Evolutionary conservation across 2,797 vertebrate genomes (phyloP).

Genomic region (Nasua narica): DNA sequence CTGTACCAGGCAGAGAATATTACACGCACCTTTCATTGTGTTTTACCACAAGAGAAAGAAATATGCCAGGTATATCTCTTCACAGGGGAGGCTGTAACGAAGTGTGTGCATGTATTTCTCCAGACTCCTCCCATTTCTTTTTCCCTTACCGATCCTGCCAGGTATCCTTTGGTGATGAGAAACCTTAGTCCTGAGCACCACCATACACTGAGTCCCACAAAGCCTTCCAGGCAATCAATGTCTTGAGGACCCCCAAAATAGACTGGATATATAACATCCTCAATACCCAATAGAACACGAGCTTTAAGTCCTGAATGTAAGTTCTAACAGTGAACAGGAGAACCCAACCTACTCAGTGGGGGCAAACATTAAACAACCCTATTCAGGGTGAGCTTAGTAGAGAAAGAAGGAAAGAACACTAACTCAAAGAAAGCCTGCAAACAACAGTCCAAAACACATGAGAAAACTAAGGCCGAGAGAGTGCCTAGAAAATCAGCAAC

Average conservation of each 20-base stretch:
- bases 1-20: background rate
- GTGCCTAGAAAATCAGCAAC: background rate
- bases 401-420: background rate
- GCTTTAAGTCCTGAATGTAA: background rate
- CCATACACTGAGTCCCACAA: background rate
- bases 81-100: background rate
- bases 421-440: background rate
- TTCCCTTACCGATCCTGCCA: background rate
- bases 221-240: background rate
- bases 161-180: background rate
- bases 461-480: background rate
- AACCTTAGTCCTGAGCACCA: background rate
- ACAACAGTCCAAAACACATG: background rate
- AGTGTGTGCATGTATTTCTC: background rate
- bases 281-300: background rate
- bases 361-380: background rate
- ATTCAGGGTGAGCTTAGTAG: background rate
- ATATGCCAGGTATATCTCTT: background rate
- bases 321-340: background rate
- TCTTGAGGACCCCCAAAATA: background rate
- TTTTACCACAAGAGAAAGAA: background rate
- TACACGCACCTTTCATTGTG: background rate
- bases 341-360: background rate
- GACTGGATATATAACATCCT: background rate
- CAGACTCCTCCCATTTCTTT: background rate